A percentile compares a stretch with the other conserved stretches of the same genome.
Evolutionary conservation across 2,797 vertebrate genomes (phyloP).

Genomic region (Premnoplex brunnescens): DNA sequence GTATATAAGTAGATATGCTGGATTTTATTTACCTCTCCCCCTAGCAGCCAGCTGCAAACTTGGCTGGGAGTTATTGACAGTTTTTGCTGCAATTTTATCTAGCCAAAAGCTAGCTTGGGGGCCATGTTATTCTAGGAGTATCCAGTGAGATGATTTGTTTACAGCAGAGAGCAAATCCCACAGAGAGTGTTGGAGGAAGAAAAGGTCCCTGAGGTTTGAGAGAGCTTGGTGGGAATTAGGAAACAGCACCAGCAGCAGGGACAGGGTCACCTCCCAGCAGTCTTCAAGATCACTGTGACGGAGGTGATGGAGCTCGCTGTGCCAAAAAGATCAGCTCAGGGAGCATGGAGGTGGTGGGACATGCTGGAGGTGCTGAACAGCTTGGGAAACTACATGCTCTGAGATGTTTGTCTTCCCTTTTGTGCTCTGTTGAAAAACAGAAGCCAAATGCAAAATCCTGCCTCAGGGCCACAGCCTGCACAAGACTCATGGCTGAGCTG

Average conservation of each 20-base stretch:
- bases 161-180: neutral
- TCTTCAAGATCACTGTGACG: fast-evolving
- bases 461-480: neutral
- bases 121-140: neutral
- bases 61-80: neutral
- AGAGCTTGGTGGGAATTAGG: slow-evolving; percentile 1
- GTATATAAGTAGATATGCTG: neutral
- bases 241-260: neutral
- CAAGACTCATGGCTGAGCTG: neutral
- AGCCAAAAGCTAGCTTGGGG: neutral
- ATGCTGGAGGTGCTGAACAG: neutral
- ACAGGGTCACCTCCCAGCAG: neutral
- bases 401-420: neutral
- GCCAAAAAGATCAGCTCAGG: neutral
- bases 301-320: fast-evolving
- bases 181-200: neutral
- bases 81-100: neutral
- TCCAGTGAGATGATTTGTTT: neutral
- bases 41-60: neutral
- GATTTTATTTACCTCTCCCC: neutral
- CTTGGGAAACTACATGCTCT: neutral
- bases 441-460: neutral
- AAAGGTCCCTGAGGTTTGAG: neutral
- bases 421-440: neutral
- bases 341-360: neutral